Evolutionary conservation across 2,888 invertebrate species (phyloP).

Genomic region (Bhutanitis thaidina): DNA sequence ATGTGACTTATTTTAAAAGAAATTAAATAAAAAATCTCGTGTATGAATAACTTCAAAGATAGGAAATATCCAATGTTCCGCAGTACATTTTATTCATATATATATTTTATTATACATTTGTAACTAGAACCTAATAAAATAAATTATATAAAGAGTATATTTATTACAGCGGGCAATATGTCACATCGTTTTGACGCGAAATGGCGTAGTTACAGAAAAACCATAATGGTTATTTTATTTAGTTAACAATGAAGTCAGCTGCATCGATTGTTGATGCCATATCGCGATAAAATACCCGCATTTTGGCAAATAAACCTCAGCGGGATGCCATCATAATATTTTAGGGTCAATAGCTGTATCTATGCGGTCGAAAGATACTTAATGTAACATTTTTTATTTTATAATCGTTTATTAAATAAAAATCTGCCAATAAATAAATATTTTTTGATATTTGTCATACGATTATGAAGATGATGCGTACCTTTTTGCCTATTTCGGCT

Average conservation of each 20-base stretch:
- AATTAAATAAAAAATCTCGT: no score
- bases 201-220: constrained; percentile 28
- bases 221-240: constrained; percentile 52
- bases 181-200: constrained; percentile 24
- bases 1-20: no score
- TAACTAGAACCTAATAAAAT: no score
- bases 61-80: no score
- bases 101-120: no score
- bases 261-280: constrained; percentile 50
- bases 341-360: constrained; percentile 66
- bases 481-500: no score
- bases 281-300: constrained; percentile 75
- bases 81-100: no score
- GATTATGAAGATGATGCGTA: no score
- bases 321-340: constrained; percentile 78
- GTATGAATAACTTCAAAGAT: no score
- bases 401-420: not conserved
- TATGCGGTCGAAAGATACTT: constrained; percentile 47
- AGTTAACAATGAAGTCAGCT: constrained; percentile 60
- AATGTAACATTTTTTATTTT: constrained; percentile 21
- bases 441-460: no score
- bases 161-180: no score
- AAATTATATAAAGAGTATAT: no score
- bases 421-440: not conserved
- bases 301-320: constrained; percentile 75